phyloP scores from a whole-genome alignment of 2,797 vertebrate genomes.

The Clarias pachynema region DNA sequence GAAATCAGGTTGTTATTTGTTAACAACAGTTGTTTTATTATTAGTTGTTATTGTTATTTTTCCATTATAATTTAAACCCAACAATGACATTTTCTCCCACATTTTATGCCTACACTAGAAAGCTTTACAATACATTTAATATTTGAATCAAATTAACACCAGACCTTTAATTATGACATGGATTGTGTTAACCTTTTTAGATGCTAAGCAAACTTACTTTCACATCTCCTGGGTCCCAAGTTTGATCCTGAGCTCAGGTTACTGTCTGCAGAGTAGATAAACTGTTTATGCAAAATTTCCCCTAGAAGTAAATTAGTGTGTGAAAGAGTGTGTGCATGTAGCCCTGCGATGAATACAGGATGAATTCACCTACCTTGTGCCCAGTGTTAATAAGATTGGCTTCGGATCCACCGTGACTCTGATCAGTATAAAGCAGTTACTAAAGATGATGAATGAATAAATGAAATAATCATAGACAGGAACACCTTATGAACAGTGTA shows the following conservation, averaged over 20 bases:
- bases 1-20: background rate
- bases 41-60: background rate
- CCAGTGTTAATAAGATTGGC: background rate
- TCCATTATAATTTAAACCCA: background rate
- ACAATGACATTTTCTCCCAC: background rate
- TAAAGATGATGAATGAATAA: background rate
- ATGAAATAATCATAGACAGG: background rate
- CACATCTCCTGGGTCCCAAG: background rate
- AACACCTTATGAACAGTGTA: constrained; percentile 5
- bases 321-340: background rate
- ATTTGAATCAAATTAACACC: background rate
- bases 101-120: background rate
- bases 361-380: background rate
- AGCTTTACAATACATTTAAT: background rate
- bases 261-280: background rate
- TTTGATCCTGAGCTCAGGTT: background rate
- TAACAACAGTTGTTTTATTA: too few relatives aligned
- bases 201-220: background rate
- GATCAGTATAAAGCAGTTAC: constrained; percentile 3
- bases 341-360: background rate
- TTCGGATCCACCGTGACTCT: background rate
- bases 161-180: background rate
- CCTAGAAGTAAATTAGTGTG: background rate
- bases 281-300: background rate
- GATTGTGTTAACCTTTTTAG: background rate